These are phyloP conservation scores for Paraescarpia echinospica DNA, from an alignment of 1,140 invertebrate species.

Conservation along the genomic window DNA sequence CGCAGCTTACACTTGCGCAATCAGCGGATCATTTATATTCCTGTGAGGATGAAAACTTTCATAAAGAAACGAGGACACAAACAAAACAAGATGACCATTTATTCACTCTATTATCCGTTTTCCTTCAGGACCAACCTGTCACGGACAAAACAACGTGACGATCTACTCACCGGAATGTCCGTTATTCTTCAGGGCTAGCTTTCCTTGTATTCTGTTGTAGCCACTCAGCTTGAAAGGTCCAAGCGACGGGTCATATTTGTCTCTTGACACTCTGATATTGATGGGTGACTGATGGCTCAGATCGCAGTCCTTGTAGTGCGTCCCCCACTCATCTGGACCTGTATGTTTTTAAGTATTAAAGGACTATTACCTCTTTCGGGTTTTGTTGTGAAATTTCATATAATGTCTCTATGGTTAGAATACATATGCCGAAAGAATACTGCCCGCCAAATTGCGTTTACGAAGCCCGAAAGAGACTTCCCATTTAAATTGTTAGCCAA, in stretches of 20 bases:
- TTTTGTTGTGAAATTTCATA: no score
- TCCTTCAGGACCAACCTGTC: neutral
- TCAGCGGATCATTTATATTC: no score
- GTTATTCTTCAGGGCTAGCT: conserved; percentile 3
- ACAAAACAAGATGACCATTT: neutral
- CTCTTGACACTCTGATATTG: neutral
- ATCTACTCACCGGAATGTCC: conserved; percentile 6
- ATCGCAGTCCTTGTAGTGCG: neutral
- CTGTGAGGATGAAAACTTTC: neutral
- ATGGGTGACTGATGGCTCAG: conserved; percentile 2
- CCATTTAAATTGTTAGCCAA: no score
- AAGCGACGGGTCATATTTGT: neutral
- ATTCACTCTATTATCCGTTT: neutral
- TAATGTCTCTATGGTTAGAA: no score
- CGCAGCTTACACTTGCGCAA: no score
- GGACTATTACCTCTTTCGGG: no score
- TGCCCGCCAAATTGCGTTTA: no score
- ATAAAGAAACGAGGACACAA: neutral
- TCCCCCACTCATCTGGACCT: no score
- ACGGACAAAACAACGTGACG: neutral
- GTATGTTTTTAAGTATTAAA: no score
- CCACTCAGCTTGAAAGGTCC: neutral
- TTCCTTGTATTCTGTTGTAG: neutral
- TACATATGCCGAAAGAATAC: no score
- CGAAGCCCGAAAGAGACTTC: no score